Conservation (phyloP, 2,797 vertebrate genomes). For the Salmo trutta region DNA sequence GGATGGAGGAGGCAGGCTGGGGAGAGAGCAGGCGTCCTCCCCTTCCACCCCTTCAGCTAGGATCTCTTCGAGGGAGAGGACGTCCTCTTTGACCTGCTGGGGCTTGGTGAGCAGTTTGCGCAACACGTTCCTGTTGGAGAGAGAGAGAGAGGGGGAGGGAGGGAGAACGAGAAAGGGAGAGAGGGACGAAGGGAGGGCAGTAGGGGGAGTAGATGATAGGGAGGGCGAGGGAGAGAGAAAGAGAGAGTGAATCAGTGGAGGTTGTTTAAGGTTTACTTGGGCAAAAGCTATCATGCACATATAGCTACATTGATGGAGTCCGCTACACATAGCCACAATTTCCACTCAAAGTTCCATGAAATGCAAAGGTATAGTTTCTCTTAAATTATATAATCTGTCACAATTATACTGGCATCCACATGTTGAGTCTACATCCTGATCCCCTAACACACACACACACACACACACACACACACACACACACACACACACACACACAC, state of each 20-base stretch:
- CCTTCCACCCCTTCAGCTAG: constrained; percentile 92
- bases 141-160: neutral
- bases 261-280: too few relatives aligned
- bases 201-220: neutral
- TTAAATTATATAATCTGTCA: constrained; percentile 59
- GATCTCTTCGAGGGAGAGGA: constrained; percentile 97
- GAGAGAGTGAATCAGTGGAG: constrained; percentile 1
- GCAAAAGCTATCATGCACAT: neutral
- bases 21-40: constrained; percentile 63
- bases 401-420: constrained; percentile 52
- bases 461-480: constrained; percentile 14
- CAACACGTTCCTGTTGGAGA: constrained; percentile 86
- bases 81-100: constrained; percentile 89
- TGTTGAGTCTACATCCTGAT: constrained; percentile 62
- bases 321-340: constrained; percentile 10
- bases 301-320: neutral
- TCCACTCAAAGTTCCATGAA: constrained; percentile 29
- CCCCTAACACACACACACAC: neutral
- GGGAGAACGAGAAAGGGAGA: neutral
- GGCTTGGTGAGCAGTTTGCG: constrained; percentile 95
- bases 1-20: constrained; percentile 58
- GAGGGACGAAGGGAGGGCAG: constrained; percentile 5
- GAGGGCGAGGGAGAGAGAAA: neutral
- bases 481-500: constrained; percentile 18
- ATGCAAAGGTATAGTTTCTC: constrained; percentile 9